Base-by-base conservation (phyloP, 2,888 invertebrate genomes). In the Trachelus tabidus region DNA sequence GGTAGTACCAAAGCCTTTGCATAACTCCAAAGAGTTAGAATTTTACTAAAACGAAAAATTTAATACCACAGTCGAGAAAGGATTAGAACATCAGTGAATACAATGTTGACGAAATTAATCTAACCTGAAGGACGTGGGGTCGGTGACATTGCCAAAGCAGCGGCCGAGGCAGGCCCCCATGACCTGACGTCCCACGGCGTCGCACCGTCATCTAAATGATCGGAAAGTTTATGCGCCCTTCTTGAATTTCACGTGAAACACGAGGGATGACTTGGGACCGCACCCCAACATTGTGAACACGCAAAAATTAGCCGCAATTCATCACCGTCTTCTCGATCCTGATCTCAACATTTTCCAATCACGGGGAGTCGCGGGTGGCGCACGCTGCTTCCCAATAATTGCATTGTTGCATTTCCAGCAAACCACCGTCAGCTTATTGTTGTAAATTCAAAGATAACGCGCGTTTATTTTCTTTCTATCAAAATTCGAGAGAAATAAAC, bases 111-210 rank as follows among this genome's bases (percentile, higher is more conserved):
- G 30, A 30, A 40, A 75, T 34, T 75, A 31, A 71, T 83, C 85
- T 86, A 87, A 90, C 89, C 89, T 90, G 90, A 86, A 85, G 69
- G 88, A 85, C 76, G 88, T 84, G 76, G 85, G 85, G 82, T 89
- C 86, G 83, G 87, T 85, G 79, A 90, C 85, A 82, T 87, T 89
- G 82, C 92, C 90, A 85, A 93, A 90, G 87, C 93, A 93, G 85
- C 90, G 92, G 87, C 92, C 92, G 86, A 92, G 90, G 89, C 93
- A 93, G 90, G 91, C 92, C 89, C 93, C 93, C 93, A 93, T 93
- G 89, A 89, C 89, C 90, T 85, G 89, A 88, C 86, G 84, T 86
- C 81, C 80, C 79, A 83, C 85, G 85, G 85, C 86, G 81, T 80
- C 81, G 82, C 83, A 84, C 86, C 86, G 85, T 87, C 86, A 88